These are phyloP conservation scores for Anguilla anguilla DNA, from an alignment of 2,797 vertebrate species.

Conservation along the genomic window DNA sequence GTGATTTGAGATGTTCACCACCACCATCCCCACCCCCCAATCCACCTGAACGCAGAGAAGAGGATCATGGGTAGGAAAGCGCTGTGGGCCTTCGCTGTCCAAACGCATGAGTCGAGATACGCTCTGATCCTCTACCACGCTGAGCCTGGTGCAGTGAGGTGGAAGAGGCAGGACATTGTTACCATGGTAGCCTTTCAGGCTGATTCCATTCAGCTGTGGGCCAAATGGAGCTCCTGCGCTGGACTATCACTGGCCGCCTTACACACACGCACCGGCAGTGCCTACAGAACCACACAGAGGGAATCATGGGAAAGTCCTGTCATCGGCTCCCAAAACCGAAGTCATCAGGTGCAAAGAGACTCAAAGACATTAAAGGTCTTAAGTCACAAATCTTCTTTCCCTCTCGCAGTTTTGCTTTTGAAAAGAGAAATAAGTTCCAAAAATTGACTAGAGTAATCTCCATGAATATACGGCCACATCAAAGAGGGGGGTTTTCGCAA, in stretches of 20 bases:
- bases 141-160: too few relatives aligned
- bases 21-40: background rate
- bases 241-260: background rate
- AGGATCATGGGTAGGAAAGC: background rate
- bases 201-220: background rate
- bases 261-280: background rate
- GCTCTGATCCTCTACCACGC: too few relatives aligned
- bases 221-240: background rate
- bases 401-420: background rate
- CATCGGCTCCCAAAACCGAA: background rate
- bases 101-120: background rate
- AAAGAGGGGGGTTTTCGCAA: constrained; percentile 9
- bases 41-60: background rate
- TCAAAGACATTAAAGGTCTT: background rate
- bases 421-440: background rate
- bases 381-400: background rate
- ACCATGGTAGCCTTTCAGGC: background rate
- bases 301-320: background rate
- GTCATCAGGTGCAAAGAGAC: background rate
- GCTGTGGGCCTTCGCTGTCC: background rate
- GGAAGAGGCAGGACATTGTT: background rate
- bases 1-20: background rate
- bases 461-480: constrained; percentile 15
- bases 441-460: background rate
- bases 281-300: background rate